A percentile compares a stretch with the other conserved stretches of the same genome.
These are phyloP conservation scores for Protosalanx chinensis DNA, from an alignment of 2,797 vertebrate genomes.

Conservation along the genomic window DNA sequence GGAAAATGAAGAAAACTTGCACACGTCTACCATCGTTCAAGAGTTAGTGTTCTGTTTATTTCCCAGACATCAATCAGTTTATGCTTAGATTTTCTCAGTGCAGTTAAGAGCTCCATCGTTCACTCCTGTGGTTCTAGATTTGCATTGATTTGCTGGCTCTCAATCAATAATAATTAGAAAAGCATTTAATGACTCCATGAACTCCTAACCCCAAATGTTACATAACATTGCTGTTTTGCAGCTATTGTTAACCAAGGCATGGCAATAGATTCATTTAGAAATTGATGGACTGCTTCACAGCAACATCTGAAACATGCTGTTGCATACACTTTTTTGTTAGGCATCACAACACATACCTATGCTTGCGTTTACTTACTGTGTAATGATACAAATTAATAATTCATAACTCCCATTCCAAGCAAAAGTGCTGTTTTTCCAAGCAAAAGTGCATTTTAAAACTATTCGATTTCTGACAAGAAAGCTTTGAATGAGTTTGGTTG, in stretches of 20 bases:
- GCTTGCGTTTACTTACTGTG: neutral
- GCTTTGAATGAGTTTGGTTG: constrained; percentile 31
- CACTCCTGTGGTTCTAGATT: constrained; percentile 40
- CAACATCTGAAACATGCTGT: neutral
- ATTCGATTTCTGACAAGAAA: constrained; percentile 34
- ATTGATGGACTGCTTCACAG: neutral
- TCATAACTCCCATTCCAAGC: no score
- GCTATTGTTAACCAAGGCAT: constrained; percentile 41
- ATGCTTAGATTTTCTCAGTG: constrained; percentile 1
- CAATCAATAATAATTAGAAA: constrained; percentile 76
- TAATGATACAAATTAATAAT: neutral
- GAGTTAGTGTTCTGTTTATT: constrained; percentile 3
- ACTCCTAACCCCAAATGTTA: constrained; percentile 61
- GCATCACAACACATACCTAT: neutral
- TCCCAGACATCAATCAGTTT: neutral
- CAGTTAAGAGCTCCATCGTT: constrained; percentile 23
- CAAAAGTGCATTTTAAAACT: neutral
- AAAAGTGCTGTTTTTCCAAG: neutral
- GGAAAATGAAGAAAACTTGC: constrained; percentile 5
- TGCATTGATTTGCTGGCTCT: constrained; percentile 54
- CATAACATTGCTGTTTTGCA: constrained; percentile 46
- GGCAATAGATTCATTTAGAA: neutral
- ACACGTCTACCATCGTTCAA: neutral
- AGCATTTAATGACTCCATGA: constrained; percentile 69
- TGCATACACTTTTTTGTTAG: no score